Percentiles rank a stretch among this genome's conserved stretches.
Evolutionary conservation across 2,888 invertebrate species (phyloP).

Genomic region (Drosophila pullipes): DNA sequence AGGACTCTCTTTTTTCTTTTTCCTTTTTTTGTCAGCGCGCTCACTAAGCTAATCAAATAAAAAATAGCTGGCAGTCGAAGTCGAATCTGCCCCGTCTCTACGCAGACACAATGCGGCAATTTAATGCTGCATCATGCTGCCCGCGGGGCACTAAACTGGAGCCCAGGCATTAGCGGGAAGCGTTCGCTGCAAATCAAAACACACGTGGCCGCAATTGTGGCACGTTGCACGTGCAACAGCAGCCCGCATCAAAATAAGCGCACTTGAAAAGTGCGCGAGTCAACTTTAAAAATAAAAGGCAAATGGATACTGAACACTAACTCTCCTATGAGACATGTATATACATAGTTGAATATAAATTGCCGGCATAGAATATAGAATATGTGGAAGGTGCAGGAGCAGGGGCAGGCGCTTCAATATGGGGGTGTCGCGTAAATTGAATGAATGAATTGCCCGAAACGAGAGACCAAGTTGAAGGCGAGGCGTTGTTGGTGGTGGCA

Average conservation of each 20-base stretch:
- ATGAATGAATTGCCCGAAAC: slow-evolving; percentile 79
- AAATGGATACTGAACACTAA: background rate
- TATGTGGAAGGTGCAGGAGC: slow-evolving; percentile 7
- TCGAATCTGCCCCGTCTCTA: slow-evolving; percentile 53
- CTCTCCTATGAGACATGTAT: slow-evolving; percentile 13
- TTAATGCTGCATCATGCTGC: slow-evolving; percentile 85
- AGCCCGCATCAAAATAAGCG: slow-evolving; percentile 60
- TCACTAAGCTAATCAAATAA: slow-evolving; percentile 78
- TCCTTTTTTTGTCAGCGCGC: slow-evolving; percentile 45
- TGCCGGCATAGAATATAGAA: slow-evolving; percentile 36
- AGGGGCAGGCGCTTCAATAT: slow-evolving; percentile 52
- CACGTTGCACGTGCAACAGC: slow-evolving; percentile 80
- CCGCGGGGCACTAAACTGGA: slow-evolving; percentile 58
- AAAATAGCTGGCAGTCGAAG: slow-evolving; percentile 53
- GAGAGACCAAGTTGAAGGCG: slow-evolving; percentile 49
- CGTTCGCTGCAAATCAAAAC: slow-evolving; percentile 85
- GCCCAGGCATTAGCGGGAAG: slow-evolving; percentile 50
- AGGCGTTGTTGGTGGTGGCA: slow-evolving; percentile 53
- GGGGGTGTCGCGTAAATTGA: slow-evolving; percentile 83
- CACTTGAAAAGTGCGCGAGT: slow-evolving; percentile 63
- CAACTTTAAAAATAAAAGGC: slow-evolving; percentile 60
- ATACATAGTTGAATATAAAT: slow-evolving; percentile 47
- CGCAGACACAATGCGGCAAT: slow-evolving; percentile 83
- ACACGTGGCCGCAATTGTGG: slow-evolving; percentile 86
- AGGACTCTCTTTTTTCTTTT: slow-evolving; percentile 49